phyloP scores from a whole-genome alignment of 2,888 invertebrate species.

The Macroteleia sp. region DNA sequence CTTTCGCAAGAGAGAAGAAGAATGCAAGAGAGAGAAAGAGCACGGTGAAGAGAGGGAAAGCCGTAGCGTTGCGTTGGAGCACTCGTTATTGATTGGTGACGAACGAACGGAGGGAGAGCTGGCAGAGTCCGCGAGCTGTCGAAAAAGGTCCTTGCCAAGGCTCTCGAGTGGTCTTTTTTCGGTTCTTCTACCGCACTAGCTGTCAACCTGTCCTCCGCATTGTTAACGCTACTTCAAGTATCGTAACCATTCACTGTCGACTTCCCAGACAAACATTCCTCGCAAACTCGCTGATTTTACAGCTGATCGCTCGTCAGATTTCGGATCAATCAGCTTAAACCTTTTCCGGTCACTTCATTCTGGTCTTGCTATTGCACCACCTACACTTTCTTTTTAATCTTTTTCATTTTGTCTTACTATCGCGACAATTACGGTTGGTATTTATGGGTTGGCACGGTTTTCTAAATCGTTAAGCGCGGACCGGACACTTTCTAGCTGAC shows the following conservation, averaged over 20 bases:
- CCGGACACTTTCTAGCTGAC: constrained; percentile 4
- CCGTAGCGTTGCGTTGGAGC: constrained; percentile 68
- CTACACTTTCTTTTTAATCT: too few relatives aligned
- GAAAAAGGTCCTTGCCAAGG: constrained; percentile 54
- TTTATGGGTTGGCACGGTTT: too few relatives aligned
- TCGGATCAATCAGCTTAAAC: too few relatives aligned
- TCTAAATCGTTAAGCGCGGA: not conserved
- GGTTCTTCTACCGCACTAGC: constrained; percentile 5
- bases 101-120: constrained; percentile 62
- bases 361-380: too few relatives aligned
- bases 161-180: too few relatives aligned
- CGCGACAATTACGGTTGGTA: too few relatives aligned
- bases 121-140: constrained; percentile 68
- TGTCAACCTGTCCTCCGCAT: constrained; percentile 12
- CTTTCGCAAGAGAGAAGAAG: constrained; percentile 36
- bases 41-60: constrained; percentile 48
- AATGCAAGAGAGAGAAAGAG: too few relatives aligned
- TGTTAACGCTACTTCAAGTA: not conserved
- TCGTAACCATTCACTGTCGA: too few relatives aligned
- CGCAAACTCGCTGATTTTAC: too few relatives aligned
- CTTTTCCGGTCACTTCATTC: too few relatives aligned
- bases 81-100: constrained; percentile 76
- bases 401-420: too few relatives aligned
- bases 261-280: not conserved
- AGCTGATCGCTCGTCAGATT: too few relatives aligned